phyloP scores from a whole-genome alignment of 2,113 vertebrate genomes.

The Bos javanicus region DNA sequence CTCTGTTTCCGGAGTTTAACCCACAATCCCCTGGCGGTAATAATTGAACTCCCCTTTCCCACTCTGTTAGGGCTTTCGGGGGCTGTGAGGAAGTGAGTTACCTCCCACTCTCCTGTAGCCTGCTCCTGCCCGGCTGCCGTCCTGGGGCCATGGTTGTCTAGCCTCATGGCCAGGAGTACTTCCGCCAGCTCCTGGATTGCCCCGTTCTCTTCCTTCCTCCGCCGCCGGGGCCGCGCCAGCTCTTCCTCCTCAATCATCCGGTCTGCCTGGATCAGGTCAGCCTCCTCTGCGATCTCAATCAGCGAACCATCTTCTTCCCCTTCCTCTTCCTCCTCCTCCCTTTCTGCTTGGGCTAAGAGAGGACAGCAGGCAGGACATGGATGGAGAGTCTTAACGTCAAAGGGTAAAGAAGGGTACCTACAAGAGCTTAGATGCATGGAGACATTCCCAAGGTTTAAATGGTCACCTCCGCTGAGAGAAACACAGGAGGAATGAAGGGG shows the following conservation, averaged over 20 bases:
- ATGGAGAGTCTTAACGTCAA: neutral
- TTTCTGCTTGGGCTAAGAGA: slow-evolving; percentile 68
- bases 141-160: slow-evolving; percentile 76
- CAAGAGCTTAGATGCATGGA: neutral
- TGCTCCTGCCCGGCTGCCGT: slow-evolving; percentile 28
- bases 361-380: neutral
- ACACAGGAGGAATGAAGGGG: neutral
- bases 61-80: neutral
- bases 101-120: slow-evolving; percentile 74
- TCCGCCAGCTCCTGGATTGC: slow-evolving; percentile 72
- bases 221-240: slow-evolving; percentile 35
- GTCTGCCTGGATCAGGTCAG: slow-evolving; percentile 91
- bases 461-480: neutral
- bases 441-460: neutral
- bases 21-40: neutral
- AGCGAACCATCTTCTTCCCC: slow-evolving; percentile 79
- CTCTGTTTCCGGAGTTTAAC: neutral
- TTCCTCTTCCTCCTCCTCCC: slow-evolving; percentile 66
- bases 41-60: neutral
- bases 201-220: slow-evolving; percentile 64
- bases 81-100: neutral
- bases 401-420: neutral
- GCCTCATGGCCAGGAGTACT: slow-evolving; percentile 83
- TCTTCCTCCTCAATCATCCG: slow-evolving; percentile 87
- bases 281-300: slow-evolving; percentile 89